phyloP scores from a whole-genome alignment of 2,797 vertebrate species.

The Acipenser oxyrinchus region DNA sequence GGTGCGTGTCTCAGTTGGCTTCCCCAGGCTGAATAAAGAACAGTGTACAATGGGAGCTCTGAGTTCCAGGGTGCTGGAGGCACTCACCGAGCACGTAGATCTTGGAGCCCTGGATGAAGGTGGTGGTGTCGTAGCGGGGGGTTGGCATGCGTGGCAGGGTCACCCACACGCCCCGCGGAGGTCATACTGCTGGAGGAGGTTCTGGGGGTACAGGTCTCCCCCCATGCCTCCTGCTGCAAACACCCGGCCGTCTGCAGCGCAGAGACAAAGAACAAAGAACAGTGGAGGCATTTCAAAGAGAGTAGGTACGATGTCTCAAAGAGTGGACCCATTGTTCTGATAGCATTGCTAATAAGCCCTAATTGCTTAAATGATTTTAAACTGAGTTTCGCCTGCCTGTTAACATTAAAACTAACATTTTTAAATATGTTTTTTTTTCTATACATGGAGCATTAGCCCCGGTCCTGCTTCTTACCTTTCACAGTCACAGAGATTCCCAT shows the following conservation, averaged over 20 bases:
- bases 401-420: no score
- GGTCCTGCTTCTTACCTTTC: conserved; percentile 68
- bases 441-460: conserved; percentile 8
- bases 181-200: conserved; percentile 88
- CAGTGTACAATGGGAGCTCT: background rate
- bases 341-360: no score
- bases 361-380: no score
- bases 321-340: no score
- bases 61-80: no score
- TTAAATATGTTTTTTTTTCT: no score
- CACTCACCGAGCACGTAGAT: conserved; percentile 85
- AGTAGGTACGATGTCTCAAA: no score
- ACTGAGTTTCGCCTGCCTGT: no score
- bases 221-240: conserved; percentile 90
- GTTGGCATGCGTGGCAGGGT: conserved; percentile 87
- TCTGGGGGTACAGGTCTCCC: conserved; percentile 80
- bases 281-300: background rate
- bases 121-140: conserved; percentile 80
- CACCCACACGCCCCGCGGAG: conserved; percentile 89
- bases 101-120: conserved; percentile 76
- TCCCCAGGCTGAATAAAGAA: background rate
- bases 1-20: no score
- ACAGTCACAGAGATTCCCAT: conserved; percentile 86
- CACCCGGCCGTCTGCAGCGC: conserved; percentile 71
- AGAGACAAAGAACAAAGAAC: conserved; percentile 10